Evolutionary conservation across 2,888 invertebrate genomes (phyloP), one percentile per base, ranked within the genome.

Genomic region (Blomia tropicalis): DNA sequence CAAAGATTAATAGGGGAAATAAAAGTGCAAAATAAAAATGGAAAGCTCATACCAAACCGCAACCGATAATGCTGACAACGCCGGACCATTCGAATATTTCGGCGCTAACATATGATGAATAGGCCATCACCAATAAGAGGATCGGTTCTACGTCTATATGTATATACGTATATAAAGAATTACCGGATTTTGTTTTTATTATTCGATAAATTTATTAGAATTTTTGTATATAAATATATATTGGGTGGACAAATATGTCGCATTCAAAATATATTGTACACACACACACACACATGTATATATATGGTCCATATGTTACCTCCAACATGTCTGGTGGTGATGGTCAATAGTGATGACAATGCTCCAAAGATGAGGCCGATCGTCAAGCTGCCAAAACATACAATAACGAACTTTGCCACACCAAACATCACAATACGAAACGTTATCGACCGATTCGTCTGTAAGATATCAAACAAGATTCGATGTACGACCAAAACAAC

Each of bases 11-110:
- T n/a, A n/a, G n/a, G n/a, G n/a, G n/a, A n/a, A n/a, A n/a, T n/a
- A n/a, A n/a, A n/a, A n/a, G n/a, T n/a, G n/a, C n/a, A n/a, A n/a
- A n/a, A n/a, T n/a, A n/a, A n/a, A n/a, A n/a, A n/a, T n/a, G n/a
- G n/a, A n/a, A n/a, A n/a, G n/a, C n/a, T n/a, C 29, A 43, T 62
- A 68, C 65, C 2, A 66, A 25, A 43, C 65, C 65, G 44, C 66
- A 66, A n/a, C 58, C 53, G 53, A 65, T 62, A 63, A 67, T 75
- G 75, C 75, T 75, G 41, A 79, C 78, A 65, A 79, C 78, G 43
- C 79, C 79, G 4, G 79, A 79, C 68, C 78, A 78, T 63, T 78
- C 77, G 68, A 80, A 75, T 67, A 80, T 69, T 69, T 80, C 79
- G 1, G 78, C 77, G 41, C 74, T 68, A 11, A 80, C 70, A 67